These are phyloP conservation scores for Celastrina argiolus DNA, from an alignment of 2,888 invertebrate species.

Conservation along the genomic window DNA sequence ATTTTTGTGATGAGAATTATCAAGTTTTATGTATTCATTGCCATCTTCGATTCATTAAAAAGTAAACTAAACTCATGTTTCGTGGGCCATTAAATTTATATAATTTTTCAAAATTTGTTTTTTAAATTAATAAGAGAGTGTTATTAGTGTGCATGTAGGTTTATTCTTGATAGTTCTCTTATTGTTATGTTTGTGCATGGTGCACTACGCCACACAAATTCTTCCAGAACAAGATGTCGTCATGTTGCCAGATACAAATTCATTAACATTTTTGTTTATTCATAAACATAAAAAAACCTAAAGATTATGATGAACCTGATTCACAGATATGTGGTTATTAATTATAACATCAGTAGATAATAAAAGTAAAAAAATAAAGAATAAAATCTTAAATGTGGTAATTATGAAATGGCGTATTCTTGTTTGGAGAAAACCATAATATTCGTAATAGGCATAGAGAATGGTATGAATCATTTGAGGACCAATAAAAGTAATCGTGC, in stretches of 20 bases:
- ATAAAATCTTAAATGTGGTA: background rate
- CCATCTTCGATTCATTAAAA: too few species aligned
- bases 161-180: background rate
- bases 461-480: background rate
- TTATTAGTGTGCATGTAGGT: background rate
- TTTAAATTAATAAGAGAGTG: too few species aligned
- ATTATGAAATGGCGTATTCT: background rate
- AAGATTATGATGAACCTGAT: too few species aligned
- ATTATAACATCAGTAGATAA: too few species aligned
- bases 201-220: background rate
- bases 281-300: too few species aligned
- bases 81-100: too few species aligned
- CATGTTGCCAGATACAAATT: background rate
- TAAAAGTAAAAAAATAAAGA: too few species aligned
- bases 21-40: background rate
- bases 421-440: background rate
- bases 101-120: too few species aligned
- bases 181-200: constrained; percentile 5
- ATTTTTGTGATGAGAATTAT: background rate
- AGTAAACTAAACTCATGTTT: too few species aligned
- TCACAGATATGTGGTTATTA: too few species aligned
- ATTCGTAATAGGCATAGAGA: background rate
- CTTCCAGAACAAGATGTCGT: background rate
- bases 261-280: background rate
- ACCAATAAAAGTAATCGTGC: background rate